Evolutionary conservation across 2,113 vertebrate species (phyloP), one percentile per base, ranked within the genome.

Genomic region (Chinchilla lanigera): DNA sequence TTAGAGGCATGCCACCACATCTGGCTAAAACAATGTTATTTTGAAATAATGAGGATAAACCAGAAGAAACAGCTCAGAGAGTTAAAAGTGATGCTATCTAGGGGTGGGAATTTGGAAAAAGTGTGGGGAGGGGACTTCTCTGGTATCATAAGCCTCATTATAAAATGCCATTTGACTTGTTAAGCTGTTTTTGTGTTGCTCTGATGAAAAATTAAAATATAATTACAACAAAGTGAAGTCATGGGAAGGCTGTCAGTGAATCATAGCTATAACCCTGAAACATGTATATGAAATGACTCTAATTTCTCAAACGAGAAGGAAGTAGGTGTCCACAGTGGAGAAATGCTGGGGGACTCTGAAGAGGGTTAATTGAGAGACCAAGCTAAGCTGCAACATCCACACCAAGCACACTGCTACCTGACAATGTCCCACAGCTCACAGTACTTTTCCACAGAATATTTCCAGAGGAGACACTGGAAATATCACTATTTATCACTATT

Each of bases 181-280:
- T 61, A 28, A 86, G 26, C 17, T 24, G 73, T 47, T 89, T 94
- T 41, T 92, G 50, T 35, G n/a, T 83, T 61, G 50, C 63, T 86
- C 2, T 17, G 60, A n/a, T 58, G 78, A 86, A 94, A 96, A 63
- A 83, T 65, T 83, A 78, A 92, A 92, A 77, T 89, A 44, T 58
- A 95, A 94, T 89, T 85, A 86, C 52, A 17, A 30, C 38, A 26
- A 56, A 86, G 63, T 87, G 52, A 84, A 83, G 77, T 92, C 30
- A 13, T 63, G 71, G 33, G 16, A 50, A 8, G 13, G 41, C 30
- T 77, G n/a, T 26, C 30, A 90, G n/a, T 82, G 91, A 96, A 28
- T 86, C 26, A 35, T 19, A 38, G 14, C 38, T 52, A 20, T 60
- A 80, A 47, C 54, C 19, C 41, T 77, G 73, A 26, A 94, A 67